Evolutionary conservation across 2,113 vertebrate genomes (phyloP).

Genomic region (Glaucomys volans): DNA sequence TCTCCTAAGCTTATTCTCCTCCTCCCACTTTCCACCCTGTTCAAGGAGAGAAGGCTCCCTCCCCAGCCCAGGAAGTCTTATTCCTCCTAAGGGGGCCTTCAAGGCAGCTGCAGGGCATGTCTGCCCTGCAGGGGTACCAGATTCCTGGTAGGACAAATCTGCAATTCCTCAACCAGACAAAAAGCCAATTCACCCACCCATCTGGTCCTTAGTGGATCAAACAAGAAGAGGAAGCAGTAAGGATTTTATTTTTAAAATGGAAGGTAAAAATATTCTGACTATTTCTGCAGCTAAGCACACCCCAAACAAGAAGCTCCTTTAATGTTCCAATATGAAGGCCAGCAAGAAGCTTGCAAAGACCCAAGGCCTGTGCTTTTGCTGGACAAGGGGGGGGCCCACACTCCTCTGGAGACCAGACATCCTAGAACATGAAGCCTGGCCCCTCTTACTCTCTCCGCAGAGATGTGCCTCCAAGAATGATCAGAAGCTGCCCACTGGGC

Average conservation of each 20-base stretch:
- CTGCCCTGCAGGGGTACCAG: neutral
- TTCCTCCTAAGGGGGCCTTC: neutral
- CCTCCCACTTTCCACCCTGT: neutral
- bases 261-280: slow-evolving; percentile 55
- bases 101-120: neutral
- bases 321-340: neutral
- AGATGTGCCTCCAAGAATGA: neutral
- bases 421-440: neutral
- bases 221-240: slow-evolving; percentile 31
- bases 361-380: fast-evolving
- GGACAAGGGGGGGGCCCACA: fast-evolving
- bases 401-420: neutral
- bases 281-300: neutral
- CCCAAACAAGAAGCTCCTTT: neutral
- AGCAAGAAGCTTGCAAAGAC: neutral
- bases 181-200: slow-evolving; percentile 43
- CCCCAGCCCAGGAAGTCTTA: neutral
- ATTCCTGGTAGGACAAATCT: slow-evolving; percentile 29
- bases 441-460: neutral
- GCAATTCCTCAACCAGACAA: slow-evolving; percentile 36
- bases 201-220: slow-evolving; percentile 4
- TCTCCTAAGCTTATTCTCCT: neutral
- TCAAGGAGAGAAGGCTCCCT: slow-evolving; percentile 28
- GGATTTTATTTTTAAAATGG: slow-evolving; percentile 56
- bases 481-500: neutral